Base-by-base conservation (phyloP, 2,113 vertebrate species). In the Cathartes aura region DNA sequence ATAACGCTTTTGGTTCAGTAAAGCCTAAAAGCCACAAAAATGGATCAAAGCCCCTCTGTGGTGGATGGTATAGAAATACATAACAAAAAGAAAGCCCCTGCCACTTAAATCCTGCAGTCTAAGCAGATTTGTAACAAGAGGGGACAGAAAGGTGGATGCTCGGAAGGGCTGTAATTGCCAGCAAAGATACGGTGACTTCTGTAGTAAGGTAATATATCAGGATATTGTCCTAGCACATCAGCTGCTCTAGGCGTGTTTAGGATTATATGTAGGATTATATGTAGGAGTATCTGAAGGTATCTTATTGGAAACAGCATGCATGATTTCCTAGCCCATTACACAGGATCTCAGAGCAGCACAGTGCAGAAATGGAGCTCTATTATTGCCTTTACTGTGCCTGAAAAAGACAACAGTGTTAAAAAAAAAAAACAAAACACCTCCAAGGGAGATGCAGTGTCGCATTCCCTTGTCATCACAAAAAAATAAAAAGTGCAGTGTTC, bases 1-100 rank as follows among this genome's bases (percentile, higher is more conserved):
- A 0, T 2, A 8, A 11, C 13, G 1, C 1, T 45, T 70, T 60
- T 52, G 5, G 8, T 36, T 26, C 15, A 32, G 20, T 12, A 8
- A 71, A 74, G 42, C 9, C 42, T 36, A 27, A 12, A 62, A 82
- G 5, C 5, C 34, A 27, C 23, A 53, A 56, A 82, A 71, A 53
- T 27, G 12, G 3, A n/a, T 40, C 45, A 90, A 92, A 78, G 21
- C 7, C 32, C 20, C 18, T 52, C 50, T 90, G 27, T 17, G 48
- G 11, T 15, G 9, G 30, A 5, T 32, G 27, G 3, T 5, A 2
- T 14, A 62, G 26, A 84, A 93, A 55, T 7, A n/a, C 2, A 11
- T 7, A 38, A 26, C 21, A 26, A 47, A 68, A 91, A 56, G 9
- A 60, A 72, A 78, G 11, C 5, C 23, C 9, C 34, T 66, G 36